phyloP scores from a whole-genome alignment of 2,888 invertebrate species.

The Scaptomyza polygonia region DNA sequence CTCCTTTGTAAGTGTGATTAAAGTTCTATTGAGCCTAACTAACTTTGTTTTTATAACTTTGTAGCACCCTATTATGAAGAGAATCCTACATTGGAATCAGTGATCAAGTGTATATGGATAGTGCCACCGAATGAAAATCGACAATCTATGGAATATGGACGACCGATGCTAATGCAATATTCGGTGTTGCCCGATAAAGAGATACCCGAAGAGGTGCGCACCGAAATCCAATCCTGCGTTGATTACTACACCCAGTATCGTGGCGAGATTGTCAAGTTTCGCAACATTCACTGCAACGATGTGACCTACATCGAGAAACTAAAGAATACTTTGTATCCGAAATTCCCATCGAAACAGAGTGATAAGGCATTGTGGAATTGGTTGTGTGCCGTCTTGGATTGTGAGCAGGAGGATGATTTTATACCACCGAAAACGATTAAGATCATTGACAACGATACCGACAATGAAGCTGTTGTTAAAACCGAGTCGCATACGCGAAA shows the following conservation, averaged over 20 bases:
- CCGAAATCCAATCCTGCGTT: constrained; percentile 93
- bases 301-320: constrained; percentile 93
- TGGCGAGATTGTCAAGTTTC: constrained; percentile 88
- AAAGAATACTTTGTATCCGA: constrained; percentile 91
- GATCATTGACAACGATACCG: constrained; percentile 75
- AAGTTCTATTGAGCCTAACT: not conserved
- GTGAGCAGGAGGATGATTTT: constrained; percentile 89
- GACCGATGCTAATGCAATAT: constrained; percentile 95
- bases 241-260: constrained; percentile 91
- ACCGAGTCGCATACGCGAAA: constrained; percentile 47
- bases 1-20: constrained; percentile 91
- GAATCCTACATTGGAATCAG: constrained; percentile 92
- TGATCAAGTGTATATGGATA: constrained; percentile 95
- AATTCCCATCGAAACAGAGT: constrained; percentile 92
- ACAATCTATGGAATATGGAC: constrained; percentile 93
- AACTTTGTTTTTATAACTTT: constrained; percentile 63
- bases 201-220: constrained; percentile 91
- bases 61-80: constrained; percentile 93
- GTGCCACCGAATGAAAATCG: constrained; percentile 97
- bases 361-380: constrained; percentile 92
- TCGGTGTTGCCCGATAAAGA: constrained; percentile 92
- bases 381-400: constrained; percentile 90
- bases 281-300: constrained; percentile 85
- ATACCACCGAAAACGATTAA: constrained; percentile 85
- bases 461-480: constrained; percentile 56